These are phyloP conservation scores for Palythoa heliodiscus DNA, from an alignment of 92 coral and sea anemone species.

Conservation along the genomic window DNA sequence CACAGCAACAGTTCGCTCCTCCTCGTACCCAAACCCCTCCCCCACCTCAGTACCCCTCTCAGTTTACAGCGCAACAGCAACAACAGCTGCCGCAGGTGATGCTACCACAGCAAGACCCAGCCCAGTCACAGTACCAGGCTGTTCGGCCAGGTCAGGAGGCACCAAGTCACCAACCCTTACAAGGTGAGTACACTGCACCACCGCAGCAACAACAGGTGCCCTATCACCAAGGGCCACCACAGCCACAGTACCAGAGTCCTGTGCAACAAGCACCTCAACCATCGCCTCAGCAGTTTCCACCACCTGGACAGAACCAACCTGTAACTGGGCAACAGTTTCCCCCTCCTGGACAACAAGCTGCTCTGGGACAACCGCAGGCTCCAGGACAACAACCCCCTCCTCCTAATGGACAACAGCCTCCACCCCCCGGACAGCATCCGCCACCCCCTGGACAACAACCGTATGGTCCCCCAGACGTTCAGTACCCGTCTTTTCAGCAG, in stretches of 20 bases:
- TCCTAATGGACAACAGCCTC: slow-evolving; percentile 43
- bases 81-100: slow-evolving; percentile 34
- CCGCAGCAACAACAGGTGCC: slow-evolving; percentile 55
- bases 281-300: slow-evolving; percentile 21
- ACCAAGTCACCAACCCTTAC: slow-evolving; percentile 49
- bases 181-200: slow-evolving; percentile 29
- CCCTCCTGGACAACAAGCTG: slow-evolving; percentile 49
- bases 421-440: slow-evolving; percentile 46
- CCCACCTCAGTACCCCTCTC: slow-evolving; percentile 47
- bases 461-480: slow-evolving; percentile 32
- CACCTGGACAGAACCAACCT: slow-evolving; percentile 44
- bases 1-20: slow-evolving; percentile 48
- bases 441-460: slow-evolving; percentile 30
- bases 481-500: slow-evolving; percentile 55
- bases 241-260: slow-evolving; percentile 33
- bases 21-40: slow-evolving; percentile 54
- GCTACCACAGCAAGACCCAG: slow-evolving; percentile 45
- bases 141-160: slow-evolving; percentile 54
- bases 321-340: slow-evolving; percentile 44
- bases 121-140: slow-evolving; percentile 65
- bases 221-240: slow-evolving; percentile 53
- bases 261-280: slow-evolving; percentile 31
- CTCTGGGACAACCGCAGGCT: background rate
- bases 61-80: slow-evolving; percentile 22
- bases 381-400: slow-evolving; percentile 30